Conservation (phyloP, 2,888 invertebrate genomes). For the Aspidiotus rigidus region DNA sequence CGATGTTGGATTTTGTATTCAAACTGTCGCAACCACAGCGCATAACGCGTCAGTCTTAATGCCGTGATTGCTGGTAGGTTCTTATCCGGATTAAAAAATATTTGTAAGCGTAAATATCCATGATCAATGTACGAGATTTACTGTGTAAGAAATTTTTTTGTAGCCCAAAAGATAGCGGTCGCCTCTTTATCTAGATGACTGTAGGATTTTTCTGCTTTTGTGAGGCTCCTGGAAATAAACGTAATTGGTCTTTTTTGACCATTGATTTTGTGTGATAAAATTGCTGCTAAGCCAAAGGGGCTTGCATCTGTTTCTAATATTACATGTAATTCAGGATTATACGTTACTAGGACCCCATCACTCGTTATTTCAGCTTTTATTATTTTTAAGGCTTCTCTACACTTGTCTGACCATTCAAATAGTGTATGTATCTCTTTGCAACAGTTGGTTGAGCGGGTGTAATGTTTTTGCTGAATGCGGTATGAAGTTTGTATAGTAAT, state of each 20-base stretch:
- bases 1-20: not conserved
- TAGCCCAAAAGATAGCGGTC: constrained; percentile 5
- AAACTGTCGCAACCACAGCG: constrained; percentile 10
- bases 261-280: constrained; percentile 30
- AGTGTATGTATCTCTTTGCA: not conserved
- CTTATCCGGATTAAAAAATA: constrained; percentile 1
- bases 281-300: constrained; percentile 24
- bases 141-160: no score
- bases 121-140: no score
- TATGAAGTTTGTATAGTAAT: not conserved
- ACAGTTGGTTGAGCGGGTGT: not conserved
- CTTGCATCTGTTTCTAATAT: constrained; percentile 4
- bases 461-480: not conserved
- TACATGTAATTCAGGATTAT: not conserved
- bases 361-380: not conserved
- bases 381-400: not conserved
- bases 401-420: not conserved
- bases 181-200: not conserved
- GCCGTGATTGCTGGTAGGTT: constrained; percentile 10
- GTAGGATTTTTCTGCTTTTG: not conserved
- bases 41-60: constrained; percentile 27
- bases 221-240: not conserved
- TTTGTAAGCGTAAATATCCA: no score
- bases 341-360: not conserved
- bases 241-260: constrained; percentile 21